Conservation (phyloP, 2,113 vertebrate species). For the Nerophis ophidion region DNA sequence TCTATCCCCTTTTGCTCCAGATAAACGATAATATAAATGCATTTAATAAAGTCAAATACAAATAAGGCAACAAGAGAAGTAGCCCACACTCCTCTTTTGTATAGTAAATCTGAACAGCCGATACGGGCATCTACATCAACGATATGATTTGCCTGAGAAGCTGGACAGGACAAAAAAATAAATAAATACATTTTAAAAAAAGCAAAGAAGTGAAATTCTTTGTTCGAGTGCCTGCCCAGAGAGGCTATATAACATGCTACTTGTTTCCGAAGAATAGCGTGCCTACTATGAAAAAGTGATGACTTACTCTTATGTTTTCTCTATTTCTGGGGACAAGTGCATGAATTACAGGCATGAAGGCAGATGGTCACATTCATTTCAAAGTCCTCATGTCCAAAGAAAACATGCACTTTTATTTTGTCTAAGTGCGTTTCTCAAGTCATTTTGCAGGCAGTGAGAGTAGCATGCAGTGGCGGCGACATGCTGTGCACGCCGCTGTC, state of each 20-base stretch:
- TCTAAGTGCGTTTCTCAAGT: not conserved
- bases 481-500: slow-evolving; percentile 11
- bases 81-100: no score
- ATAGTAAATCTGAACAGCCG: no score
- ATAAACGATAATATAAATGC: no score
- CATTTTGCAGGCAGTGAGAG: not conserved
- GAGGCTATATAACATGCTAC: slow-evolving; percentile 35
- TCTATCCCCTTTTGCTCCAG: no score
- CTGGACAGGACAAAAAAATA: no score
- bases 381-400: slow-evolving; percentile 7
- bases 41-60: no score
- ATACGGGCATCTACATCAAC: no score
- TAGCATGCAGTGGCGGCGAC: not conserved
- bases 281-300: no score
- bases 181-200: no score
- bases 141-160: no score
- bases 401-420: not conserved
- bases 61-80: no score
- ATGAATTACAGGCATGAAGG: slow-evolving; percentile 26
- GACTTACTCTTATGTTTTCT: slow-evolving; percentile 20
- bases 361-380: slow-evolving; percentile 34
- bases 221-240: slow-evolving; percentile 34
- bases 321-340: slow-evolving; percentile 10
- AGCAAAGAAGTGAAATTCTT: slow-evolving; percentile 48
- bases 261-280: slow-evolving; percentile 52